Evolutionary conservation across 1,140 invertebrate species (phyloP).

Genomic region (Paralvinella palmiformis): DNA sequence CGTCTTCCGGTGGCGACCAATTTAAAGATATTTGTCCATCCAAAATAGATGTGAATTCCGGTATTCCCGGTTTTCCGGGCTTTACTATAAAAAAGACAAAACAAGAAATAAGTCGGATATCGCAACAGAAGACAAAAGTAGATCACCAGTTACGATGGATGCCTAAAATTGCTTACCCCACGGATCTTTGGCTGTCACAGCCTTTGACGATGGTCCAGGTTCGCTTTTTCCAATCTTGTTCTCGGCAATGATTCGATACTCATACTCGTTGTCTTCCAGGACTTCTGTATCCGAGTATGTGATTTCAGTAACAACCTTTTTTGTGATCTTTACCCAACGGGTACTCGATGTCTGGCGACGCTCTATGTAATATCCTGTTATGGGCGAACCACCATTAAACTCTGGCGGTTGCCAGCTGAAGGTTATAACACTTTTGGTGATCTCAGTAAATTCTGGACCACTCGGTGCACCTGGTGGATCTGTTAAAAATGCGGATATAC

Average conservation of each 20-base stretch:
- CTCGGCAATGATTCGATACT: conserved; percentile 87
- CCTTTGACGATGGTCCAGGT: conserved; percentile 85
- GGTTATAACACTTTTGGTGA: conserved; percentile 73
- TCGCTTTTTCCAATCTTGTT: conserved; percentile 93
- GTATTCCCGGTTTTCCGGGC: conserved; percentile 76
- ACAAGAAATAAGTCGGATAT: background rate
- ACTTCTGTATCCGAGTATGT: conserved; percentile 84
- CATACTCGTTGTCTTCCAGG: conserved; percentile 81
- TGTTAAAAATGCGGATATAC: conserved; percentile 55
- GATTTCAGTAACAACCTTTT: conserved; percentile 59
- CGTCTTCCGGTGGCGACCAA: conserved; percentile 87
- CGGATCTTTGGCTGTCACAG: conserved; percentile 87
- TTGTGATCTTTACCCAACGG: conserved; percentile 4
- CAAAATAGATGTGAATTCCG: conserved; percentile 83
- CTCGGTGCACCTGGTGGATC: conserved; percentile 80
- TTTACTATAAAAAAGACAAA: conserved; percentile 65
- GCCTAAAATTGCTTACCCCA: conserved; percentile 60
- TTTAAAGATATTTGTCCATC: conserved; percentile 68
- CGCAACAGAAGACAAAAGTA: background rate
- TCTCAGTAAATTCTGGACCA: conserved; percentile 79
- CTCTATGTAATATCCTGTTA: conserved; percentile 90
- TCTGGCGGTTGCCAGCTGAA: conserved; percentile 85
- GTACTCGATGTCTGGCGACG: conserved; percentile 60
- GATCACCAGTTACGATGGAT: background rate
- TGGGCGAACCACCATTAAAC: conserved; percentile 87